Conservation (phyloP, 2,113 vertebrate genomes). For the Todiramphus chloris region DNA sequence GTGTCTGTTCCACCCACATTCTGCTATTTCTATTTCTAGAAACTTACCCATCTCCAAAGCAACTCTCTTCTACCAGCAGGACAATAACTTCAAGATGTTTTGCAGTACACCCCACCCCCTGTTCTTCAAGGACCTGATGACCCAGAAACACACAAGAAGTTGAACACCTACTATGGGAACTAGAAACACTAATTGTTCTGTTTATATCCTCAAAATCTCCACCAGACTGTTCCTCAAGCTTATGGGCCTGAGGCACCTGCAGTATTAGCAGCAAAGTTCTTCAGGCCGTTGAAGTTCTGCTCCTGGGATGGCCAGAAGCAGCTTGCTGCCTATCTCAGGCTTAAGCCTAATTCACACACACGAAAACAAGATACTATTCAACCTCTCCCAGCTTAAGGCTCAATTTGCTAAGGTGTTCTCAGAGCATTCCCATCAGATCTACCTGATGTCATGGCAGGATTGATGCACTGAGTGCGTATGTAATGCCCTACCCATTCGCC, state of each 20-base stretch:
- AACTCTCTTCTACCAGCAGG: neutral
- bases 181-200: neutral
- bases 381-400: neutral
- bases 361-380: neutral
- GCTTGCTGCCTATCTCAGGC: neutral
- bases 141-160: neutral
- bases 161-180: neutral
- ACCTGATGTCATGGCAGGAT: neutral
- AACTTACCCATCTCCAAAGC: neutral
- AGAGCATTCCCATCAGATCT: neutral
- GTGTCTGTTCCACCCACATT: neutral
- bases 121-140: neutral
- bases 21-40: neutral
- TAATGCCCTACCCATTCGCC: fast-evolving
- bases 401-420: neutral
- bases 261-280: neutral
- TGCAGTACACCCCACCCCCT: neutral
- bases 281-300: neutral
- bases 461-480: neutral
- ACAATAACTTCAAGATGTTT: neutral
- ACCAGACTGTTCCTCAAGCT: neutral
- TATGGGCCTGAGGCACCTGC: neutral
- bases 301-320: neutral
- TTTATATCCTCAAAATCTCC: neutral
- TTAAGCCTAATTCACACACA: neutral